Evolutionary conservation across 2,888 invertebrate genomes (phyloP).

Genomic region (Clitarchus hookeri): DNA sequence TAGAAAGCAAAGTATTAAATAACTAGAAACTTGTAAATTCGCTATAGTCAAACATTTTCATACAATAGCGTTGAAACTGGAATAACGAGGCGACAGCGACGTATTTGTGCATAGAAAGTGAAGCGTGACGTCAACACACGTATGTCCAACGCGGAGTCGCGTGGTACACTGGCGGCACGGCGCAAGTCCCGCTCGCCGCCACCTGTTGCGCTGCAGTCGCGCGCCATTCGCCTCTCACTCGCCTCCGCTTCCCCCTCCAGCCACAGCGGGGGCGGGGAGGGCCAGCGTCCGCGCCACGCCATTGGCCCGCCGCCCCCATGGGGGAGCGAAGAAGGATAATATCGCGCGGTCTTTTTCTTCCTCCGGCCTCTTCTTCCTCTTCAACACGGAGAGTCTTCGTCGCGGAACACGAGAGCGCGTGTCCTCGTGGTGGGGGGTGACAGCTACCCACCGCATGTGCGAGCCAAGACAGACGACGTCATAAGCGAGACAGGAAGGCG

Average conservation of each 20-base stretch:
- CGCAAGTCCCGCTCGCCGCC: constrained; percentile 14
- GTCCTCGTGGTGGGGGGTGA: background rate
- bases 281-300: background rate
- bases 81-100: too few relatives aligned
- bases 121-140: too few relatives aligned
- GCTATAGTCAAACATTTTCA: too few relatives aligned
- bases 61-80: too few relatives aligned
- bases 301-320: background rate
- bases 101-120: too few relatives aligned
- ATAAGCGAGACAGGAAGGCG: too few relatives aligned
- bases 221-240: background rate
- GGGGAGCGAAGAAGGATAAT: background rate
- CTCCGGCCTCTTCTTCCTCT: background rate
- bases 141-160: too few relatives aligned
- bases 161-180: background rate
- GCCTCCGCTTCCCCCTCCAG: background rate
- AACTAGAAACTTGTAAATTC: too few relatives aligned
- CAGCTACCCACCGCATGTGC: too few relatives aligned
- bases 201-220: constrained; percentile 11
- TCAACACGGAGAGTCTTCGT: background rate
- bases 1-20: too few relatives aligned
- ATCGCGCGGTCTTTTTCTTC: background rate
- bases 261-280: background rate
- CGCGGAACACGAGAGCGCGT: background rate
- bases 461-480: too few relatives aligned